Conservation (phyloP, 2,113 vertebrate genomes). For the Thalassarche chlororhynchos region DNA sequence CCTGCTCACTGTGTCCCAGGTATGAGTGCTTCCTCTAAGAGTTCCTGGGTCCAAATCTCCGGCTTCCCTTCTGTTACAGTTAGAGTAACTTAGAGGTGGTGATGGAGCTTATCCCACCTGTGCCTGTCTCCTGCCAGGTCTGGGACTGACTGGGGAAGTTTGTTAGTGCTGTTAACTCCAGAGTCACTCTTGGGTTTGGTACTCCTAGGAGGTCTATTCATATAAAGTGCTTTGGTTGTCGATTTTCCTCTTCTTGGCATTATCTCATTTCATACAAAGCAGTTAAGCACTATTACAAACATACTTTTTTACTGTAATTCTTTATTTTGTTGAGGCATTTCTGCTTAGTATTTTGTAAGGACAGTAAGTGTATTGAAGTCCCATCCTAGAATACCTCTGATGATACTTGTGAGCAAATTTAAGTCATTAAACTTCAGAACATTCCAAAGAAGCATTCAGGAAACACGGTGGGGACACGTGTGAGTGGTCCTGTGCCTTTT, state of each 20-base stretch:
- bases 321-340: not conserved
- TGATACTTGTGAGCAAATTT: fast-evolving
- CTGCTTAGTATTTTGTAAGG: not conserved
- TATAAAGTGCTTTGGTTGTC: too few relatives aligned
- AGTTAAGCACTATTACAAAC: not conserved
- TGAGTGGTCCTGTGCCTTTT: not conserved
- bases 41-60: not conserved
- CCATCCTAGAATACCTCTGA: fast-evolving
- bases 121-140: not conserved
- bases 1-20: too few relatives aligned
- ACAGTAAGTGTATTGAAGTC: fast-evolving
- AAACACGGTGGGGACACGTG: fast-evolving
- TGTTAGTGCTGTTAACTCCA: not conserved
- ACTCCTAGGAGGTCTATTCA: fast-evolving
- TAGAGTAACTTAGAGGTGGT: fast-evolving
- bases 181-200: not conserved
- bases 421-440: fast-evolving
- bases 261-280: not conserved
- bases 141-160: not conserved
- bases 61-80: fast-evolving
- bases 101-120: not conserved
- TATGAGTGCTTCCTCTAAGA: not conserved
- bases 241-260: not conserved
- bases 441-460: fast-evolving
- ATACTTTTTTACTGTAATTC: not conserved